phyloP scores from a whole-genome alignment of 2,888 invertebrate species.

The Tetragonula carbonaria region DNA sequence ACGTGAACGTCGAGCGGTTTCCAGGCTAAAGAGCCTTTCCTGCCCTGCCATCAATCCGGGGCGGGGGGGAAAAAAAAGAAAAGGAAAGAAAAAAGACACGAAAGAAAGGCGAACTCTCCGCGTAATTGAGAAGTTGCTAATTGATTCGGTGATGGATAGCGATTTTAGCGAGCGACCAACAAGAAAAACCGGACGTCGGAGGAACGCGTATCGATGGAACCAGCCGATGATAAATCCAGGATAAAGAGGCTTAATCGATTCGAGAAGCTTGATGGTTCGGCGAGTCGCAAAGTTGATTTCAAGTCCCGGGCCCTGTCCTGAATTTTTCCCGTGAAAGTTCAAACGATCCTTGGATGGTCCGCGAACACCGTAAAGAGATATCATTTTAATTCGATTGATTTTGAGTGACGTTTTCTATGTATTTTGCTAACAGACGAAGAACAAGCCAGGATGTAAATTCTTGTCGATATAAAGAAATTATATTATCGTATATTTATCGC shows the following conservation, averaged over 20 bases:
- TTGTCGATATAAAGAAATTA: no score
- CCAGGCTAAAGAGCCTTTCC: slow-evolving; percentile 36
- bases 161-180: slow-evolving; percentile 49
- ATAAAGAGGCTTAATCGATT: slow-evolving; percentile 59
- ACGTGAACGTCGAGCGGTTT: slow-evolving; percentile 31
- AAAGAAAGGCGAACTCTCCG: not conserved
- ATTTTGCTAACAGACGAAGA: no score
- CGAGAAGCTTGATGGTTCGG: slow-evolving; percentile 22
- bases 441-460: no score
- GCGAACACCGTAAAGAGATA: not conserved
- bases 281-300: not conserved
- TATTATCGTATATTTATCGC: no score
- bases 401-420: no score
- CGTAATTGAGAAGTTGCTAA: slow-evolving; percentile 69
- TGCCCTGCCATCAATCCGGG: not conserved
- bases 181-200: slow-evolving; percentile 24
- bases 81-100: not conserved
- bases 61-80: not conserved
- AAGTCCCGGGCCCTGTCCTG: not conserved
- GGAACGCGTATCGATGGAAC: slow-evolving; percentile 32
- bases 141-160: slow-evolving; percentile 71
- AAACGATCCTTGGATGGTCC: not conserved
- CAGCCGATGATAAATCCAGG: slow-evolving; percentile 27
- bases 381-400: no score
- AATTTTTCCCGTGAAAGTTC: not conserved